Percentiles rank a stretch among this genome's conserved stretches.
Conservation (phyloP, 2,797 vertebrate genomes). For the Diglossa cyanea region DNA sequence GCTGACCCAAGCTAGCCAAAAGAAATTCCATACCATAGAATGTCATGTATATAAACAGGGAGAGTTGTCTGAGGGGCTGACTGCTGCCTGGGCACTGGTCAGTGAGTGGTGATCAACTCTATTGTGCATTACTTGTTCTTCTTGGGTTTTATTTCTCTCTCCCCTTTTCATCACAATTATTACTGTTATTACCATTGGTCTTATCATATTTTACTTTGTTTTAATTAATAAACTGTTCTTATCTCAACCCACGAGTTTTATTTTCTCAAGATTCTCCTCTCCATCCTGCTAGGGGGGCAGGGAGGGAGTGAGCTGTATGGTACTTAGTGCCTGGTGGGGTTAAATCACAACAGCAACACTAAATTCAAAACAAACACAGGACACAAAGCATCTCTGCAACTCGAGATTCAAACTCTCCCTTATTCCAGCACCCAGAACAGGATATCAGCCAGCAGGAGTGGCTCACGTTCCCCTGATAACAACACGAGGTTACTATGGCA, state of each 20-base stretch:
- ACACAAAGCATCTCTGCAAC: not conserved
- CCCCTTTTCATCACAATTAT: not conserved
- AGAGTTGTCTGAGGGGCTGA: not conserved
- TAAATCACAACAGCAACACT: not conserved
- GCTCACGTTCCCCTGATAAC: accelerated
- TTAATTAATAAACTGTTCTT: not conserved
- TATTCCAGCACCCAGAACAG: not conserved
- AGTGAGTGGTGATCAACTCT: not conserved
- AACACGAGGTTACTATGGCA: not conserved
- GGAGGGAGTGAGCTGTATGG: not conserved
- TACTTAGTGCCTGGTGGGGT: not conserved
- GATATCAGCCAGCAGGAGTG: accelerated
- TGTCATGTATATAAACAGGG: not conserved
- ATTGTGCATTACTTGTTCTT: not conserved
- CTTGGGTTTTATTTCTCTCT: not conserved
- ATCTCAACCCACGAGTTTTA: not conserved
- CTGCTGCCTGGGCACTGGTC: not conserved
- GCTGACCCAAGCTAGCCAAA: not conserved
- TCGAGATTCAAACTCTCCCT: not conserved
- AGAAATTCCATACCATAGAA: not conserved
- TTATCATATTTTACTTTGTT: not conserved
- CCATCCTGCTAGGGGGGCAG: too few species aligned
- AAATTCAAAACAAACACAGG: accelerated
- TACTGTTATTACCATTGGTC: not conserved
- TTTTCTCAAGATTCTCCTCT: not conserved